phyloP scores from a whole-genome alignment of 2,113 vertebrate species.

The Octodon degus region DNA sequence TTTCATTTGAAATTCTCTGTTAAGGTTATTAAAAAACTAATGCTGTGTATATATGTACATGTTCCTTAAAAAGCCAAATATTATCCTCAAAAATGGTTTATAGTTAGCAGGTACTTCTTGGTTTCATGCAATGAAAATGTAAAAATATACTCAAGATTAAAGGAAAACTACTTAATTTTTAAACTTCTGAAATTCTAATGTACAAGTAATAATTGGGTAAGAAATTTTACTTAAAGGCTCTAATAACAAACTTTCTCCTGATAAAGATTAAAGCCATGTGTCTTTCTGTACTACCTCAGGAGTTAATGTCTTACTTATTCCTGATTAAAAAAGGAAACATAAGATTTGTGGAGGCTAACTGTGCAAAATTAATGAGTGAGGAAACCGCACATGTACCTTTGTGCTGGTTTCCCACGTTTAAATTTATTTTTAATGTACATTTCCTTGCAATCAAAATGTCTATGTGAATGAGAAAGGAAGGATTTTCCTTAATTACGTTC shows the following conservation, averaged over 20 bases:
- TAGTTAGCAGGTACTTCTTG: not conserved
- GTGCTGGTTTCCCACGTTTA: not conserved
- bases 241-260: not conserved
- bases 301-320: not conserved
- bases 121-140: not conserved
- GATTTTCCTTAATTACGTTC: not conserved
- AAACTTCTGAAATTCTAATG: not conserved
- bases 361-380: not conserved
- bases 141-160: not conserved
- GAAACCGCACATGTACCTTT: not conserved
- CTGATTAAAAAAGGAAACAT: not conserved
- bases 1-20: not conserved
- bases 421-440: not conserved
- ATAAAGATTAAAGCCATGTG: not conserved
- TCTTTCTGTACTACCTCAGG: not conserved
- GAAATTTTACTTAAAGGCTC: conserved; percentile 20
- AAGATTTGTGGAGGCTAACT: not conserved
- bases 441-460: not conserved
- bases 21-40: not conserved
- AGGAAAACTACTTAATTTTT: not conserved
- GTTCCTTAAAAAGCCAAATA: not conserved
- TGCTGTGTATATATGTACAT: not conserved
- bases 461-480: not conserved
- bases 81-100: not conserved
- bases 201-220: not conserved